Base-by-base conservation (phyloP, 1,140 invertebrate species). In the Maconellicoccus hirsutus region DNA sequence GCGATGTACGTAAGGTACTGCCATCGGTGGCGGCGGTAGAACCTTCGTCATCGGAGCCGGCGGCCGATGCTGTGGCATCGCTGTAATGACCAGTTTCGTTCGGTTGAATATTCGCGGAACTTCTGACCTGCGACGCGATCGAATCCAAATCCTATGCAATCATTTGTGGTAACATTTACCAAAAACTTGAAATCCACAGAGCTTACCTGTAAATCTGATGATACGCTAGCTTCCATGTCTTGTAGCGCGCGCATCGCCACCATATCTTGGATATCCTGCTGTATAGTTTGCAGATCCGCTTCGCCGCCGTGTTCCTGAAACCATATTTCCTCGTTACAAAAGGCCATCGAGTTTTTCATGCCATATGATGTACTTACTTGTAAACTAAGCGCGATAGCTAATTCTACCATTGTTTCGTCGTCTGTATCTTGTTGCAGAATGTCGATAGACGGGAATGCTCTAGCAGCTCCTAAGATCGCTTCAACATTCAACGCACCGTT, bases 401-500 rank as follows among this genome's bases (percentile, higher is more conserved):
- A 83, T 79, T 97, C 93, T 23, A 98, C 92, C 87, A 98, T 97
- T 0, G 93, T 90, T 79, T 98, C 94, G 78, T 97, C 94, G 78
- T 96, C 93, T 2, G 91, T 92, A 80, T 96, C 93, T 6, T 91
- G 87, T 16, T 91, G 91, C 25, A 96, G 86, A 76, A 95, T 92
- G 0, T 95, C 79, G n/a, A 94, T 78, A 0, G 88, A 87, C 10
- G 85, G 86, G 73, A 90, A 89, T 69, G 82, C 84, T 63, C 82
- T 83, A 8, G 81, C 79, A 16, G 77, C 79, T 21, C 80, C 83
- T 84, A 73, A 82, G 33, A 90, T 81, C 0, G 88, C 90, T 79
- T 84, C 83, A 33, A 79, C 76, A 69, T 76, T 77, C 19, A 75
- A 74, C 16, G 75, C 70, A 23, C 77, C 78, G 21, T 70, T 75